These are phyloP conservation scores for Scatophagus argus DNA, from an alignment of 2,113 vertebrate species.

Conservation along the genomic window DNA sequence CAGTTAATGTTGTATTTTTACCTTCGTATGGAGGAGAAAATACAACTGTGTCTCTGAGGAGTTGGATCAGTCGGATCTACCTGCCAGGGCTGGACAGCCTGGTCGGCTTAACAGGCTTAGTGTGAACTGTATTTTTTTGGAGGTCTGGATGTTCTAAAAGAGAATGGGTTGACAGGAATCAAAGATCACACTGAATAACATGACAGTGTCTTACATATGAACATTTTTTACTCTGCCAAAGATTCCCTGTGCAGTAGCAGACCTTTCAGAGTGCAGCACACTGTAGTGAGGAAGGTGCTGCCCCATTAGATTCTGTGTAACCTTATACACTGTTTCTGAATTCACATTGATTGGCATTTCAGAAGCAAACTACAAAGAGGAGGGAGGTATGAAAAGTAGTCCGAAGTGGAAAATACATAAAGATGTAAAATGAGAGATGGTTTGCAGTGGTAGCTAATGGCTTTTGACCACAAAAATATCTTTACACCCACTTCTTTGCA, in stretches of 20 bases:
- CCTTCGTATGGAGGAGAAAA: background rate
- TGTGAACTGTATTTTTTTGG: background rate
- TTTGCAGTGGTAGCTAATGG: background rate
- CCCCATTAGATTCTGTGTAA: too few species aligned
- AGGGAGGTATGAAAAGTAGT: too few species aligned
- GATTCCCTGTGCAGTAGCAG: background rate
- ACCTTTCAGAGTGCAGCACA: background rate
- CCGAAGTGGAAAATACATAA: too few species aligned
- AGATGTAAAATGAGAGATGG: too few species aligned
- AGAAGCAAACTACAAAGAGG: background rate
- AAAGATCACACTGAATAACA: background rate
- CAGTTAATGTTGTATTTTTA: conserved; percentile 16
- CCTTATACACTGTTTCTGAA: background rate
- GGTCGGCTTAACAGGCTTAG: conserved; percentile 4
- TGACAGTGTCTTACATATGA: background rate
- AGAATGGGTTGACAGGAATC: background rate
- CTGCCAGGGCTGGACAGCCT: conserved; percentile 1
- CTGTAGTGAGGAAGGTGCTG: too few species aligned
- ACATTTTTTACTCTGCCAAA: background rate
- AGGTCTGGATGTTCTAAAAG: background rate
- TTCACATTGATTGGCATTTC: background rate
- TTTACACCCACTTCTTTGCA: background rate
- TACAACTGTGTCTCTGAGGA: background rate
- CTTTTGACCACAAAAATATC: background rate
- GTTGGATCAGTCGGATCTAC: background rate